Evolutionary conservation across 1,140 invertebrate genomes (phyloP).

Genomic region (Coenobita brevimanus): DNA sequence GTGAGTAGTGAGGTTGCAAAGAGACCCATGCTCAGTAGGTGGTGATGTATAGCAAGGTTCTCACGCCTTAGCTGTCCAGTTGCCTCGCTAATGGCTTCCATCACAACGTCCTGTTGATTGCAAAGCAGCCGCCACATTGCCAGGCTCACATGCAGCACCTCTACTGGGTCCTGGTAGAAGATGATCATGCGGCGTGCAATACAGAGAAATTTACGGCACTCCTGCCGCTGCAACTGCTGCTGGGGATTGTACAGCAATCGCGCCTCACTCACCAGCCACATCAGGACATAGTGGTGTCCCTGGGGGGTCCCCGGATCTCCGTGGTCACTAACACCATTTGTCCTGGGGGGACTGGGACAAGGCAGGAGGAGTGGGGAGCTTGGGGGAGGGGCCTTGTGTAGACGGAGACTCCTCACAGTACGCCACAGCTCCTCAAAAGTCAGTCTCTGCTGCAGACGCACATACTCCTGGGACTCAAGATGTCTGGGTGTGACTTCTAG

Average conservation of each 20-base stretch:
- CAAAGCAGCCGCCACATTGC: slow-evolving; percentile 84
- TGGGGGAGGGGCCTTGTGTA: neutral
- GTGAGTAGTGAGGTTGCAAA: slow-evolving; percentile 77
- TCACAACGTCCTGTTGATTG: slow-evolving; percentile 82
- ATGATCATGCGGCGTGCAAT: slow-evolving; percentile 18
- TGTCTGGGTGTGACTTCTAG: slow-evolving; percentile 76
- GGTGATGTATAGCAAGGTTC: slow-evolving; percentile 77
- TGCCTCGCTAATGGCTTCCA: slow-evolving; percentile 81
- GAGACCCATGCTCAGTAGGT: slow-evolving; percentile 35
- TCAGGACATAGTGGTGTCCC: slow-evolving; percentile 35
- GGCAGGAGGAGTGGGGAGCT: too few species aligned
- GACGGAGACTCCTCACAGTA: slow-evolving; percentile 39
- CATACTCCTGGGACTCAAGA: slow-evolving; percentile 59
- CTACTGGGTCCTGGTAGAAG: slow-evolving; percentile 47
- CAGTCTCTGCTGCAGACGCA: slow-evolving; percentile 53
- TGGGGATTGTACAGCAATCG: slow-evolving; percentile 17
- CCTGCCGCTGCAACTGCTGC: slow-evolving; percentile 12
- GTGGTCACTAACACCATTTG: neutral
- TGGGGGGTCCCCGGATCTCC: neutral
- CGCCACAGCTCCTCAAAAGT: slow-evolving; percentile 51
- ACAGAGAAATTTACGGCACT: slow-evolving; percentile 36
- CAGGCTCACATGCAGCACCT: slow-evolving; percentile 71
- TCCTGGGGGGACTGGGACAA: neutral
- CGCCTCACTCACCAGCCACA: slow-evolving; percentile 54
- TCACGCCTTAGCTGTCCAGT: slow-evolving; percentile 80